Evolutionary conservation across 2,113 vertebrate species (phyloP).

Genomic region (Suricata suricatta): DNA sequence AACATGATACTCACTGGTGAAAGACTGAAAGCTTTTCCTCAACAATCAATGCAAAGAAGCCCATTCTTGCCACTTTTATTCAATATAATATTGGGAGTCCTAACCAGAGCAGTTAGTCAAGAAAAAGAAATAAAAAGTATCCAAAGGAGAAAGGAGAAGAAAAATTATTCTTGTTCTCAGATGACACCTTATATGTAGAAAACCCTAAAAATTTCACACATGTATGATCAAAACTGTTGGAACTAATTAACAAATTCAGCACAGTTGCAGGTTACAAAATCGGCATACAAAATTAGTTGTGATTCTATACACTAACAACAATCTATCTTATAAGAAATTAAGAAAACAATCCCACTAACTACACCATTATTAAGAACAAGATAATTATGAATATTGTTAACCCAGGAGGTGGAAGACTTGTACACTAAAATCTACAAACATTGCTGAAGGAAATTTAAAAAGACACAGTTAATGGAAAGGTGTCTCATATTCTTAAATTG

Average conservation of each 20-base stretch:
- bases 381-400: background rate
- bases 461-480: background rate
- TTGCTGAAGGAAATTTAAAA: background rate
- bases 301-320: background rate
- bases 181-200: background rate
- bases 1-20: background rate
- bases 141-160: background rate
- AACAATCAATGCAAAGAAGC: background rate
- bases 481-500: background rate
- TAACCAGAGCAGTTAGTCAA: background rate
- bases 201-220: background rate
- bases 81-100: background rate
- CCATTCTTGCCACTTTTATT: background rate
- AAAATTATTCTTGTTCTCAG: background rate
- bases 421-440: background rate
- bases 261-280: background rate
- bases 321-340: background rate
- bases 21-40: background rate
- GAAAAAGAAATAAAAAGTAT: background rate
- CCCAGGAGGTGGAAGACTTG: background rate
- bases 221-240: background rate
- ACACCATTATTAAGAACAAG: background rate
- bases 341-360: background rate
- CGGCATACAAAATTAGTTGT: background rate
- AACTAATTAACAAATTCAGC: background rate